Percentiles rank a stretch among this genome's conserved stretches.
These are phyloP conservation scores for Megalonaias nervosa DNA, from an alignment of 1,140 invertebrate species.

Conservation along the genomic window DNA sequence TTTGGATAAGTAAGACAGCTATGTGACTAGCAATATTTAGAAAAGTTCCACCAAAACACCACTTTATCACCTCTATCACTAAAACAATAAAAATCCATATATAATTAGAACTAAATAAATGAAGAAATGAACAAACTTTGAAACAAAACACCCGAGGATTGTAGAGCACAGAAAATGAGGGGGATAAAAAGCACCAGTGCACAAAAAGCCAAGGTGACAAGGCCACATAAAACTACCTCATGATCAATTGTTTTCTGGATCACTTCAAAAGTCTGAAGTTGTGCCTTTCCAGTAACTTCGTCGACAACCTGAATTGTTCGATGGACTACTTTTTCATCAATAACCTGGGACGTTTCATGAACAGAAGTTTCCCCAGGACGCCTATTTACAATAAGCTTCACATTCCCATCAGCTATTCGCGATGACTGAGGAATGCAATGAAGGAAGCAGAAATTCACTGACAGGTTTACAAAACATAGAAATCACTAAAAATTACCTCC, in stretches of 20 bases:
- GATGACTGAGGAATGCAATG: no score
- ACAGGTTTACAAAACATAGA: no score
- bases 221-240: slow-evolving; percentile 80
- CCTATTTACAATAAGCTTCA: slow-evolving; percentile 12
- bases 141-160: not conserved
- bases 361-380: slow-evolving; percentile 79
- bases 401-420: no score
- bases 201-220: not conserved
- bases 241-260: slow-evolving; percentile 95
- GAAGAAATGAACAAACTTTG: not conserved
- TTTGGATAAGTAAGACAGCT: no score
- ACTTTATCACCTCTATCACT: slow-evolving; percentile 49
- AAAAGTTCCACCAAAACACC: not conserved
- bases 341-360: slow-evolving; percentile 88
- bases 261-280: slow-evolving; percentile 90
- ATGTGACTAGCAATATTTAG: no score
- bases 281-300: slow-evolving; percentile 86
- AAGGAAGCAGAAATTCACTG: no score
- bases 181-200: no score
- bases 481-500: no score
- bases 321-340: slow-evolving; percentile 88
- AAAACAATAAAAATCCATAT: not conserved
- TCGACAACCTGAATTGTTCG: slow-evolving; percentile 91
- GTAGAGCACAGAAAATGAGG: slow-evolving; percentile 36
- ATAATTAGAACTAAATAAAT: not conserved